These are phyloP conservation scores for Drosophila yakuba DNA, from an alignment of 1,140 invertebrate species.

Conservation along the genomic window DNA sequence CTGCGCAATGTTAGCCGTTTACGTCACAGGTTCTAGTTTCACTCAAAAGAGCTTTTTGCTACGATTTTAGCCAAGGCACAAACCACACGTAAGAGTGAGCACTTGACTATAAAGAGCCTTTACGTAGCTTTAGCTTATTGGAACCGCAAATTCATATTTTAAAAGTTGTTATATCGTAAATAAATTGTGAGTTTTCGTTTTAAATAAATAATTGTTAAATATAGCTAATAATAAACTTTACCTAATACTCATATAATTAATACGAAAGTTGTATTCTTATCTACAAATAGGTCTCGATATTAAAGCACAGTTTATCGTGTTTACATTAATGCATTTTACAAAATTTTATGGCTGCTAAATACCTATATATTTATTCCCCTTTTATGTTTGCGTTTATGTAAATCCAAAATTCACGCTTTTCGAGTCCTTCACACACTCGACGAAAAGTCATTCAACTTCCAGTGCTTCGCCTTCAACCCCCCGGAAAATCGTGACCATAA, in stretches of 20 bases:
- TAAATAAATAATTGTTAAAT: too few species aligned
- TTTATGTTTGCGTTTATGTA: constrained; percentile 45
- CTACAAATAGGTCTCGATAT: too few species aligned
- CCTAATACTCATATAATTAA: too few species aligned
- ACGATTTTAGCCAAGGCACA: constrained; percentile 39
- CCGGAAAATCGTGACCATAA: constrained; percentile 62
- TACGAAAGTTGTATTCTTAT: too few species aligned
- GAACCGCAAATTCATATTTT: neutral
- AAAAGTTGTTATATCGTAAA: neutral
- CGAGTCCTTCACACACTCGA: constrained; percentile 20
- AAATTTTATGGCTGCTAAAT: constrained; percentile 9
- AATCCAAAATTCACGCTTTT: constrained; percentile 22
- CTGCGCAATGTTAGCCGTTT: constrained; percentile 16
- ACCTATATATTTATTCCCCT: constrained; percentile 15
- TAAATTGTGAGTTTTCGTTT: neutral
- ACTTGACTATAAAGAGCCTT: neutral
- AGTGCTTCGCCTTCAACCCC: constrained; percentile 1
- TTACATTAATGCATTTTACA: constrained; percentile 33
- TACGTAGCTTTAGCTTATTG: constrained; percentile 3
- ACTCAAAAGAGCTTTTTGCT: constrained; percentile 29
- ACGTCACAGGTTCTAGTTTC: neutral
- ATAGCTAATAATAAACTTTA: too few species aligned
- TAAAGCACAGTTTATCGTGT: neutral
- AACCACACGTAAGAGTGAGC: constrained; percentile 23
- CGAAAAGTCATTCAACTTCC: constrained; percentile 50